A percentile compares a stretch with the other conserved stretches of the same genome.
phyloP scores from a whole-genome alignment of 1,140 invertebrate genomes.

The Copidosoma floridanum region DNA sequence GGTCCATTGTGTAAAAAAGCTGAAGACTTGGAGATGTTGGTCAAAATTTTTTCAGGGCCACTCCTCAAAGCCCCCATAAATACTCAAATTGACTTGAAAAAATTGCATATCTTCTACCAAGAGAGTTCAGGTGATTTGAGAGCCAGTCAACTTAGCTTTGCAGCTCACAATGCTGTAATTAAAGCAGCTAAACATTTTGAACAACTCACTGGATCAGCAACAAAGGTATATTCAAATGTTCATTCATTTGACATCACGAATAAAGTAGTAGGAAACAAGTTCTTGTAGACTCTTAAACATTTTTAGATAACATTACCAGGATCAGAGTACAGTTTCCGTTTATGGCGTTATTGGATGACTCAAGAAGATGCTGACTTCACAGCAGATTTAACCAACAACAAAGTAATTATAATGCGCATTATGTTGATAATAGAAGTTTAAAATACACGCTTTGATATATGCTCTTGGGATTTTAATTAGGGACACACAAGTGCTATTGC shows the following conservation, averaged over 20 bases:
- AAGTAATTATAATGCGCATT: conserved; percentile 50
- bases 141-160: conserved; percentile 67
- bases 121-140: conserved; percentile 66
- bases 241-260: too few relatives aligned
- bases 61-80: conserved; percentile 60
- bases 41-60: conserved; percentile 50
- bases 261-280: too few relatives aligned
- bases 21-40: conserved; percentile 68
- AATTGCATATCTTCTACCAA: conserved; percentile 78
- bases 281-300: neutral
- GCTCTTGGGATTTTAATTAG: conserved; percentile 31
- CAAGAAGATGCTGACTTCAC: conserved; percentile 67
- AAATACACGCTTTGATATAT: neutral
- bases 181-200: conserved; percentile 59
- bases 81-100: conserved; percentile 50
- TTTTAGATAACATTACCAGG: conserved; percentile 58
- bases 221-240: conserved; percentile 39
- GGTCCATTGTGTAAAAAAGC: conserved; percentile 80
- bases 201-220: conserved; percentile 50
- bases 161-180: conserved; percentile 66
- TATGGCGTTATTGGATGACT: conserved; percentile 77
- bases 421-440: neutral
- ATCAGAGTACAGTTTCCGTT: conserved; percentile 62
- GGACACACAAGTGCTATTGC: conserved; percentile 42
- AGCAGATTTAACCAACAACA: conserved; percentile 62